Base-by-base conservation (phyloP, 2,888 invertebrate species). In the Sabatieria punctata region DNA sequence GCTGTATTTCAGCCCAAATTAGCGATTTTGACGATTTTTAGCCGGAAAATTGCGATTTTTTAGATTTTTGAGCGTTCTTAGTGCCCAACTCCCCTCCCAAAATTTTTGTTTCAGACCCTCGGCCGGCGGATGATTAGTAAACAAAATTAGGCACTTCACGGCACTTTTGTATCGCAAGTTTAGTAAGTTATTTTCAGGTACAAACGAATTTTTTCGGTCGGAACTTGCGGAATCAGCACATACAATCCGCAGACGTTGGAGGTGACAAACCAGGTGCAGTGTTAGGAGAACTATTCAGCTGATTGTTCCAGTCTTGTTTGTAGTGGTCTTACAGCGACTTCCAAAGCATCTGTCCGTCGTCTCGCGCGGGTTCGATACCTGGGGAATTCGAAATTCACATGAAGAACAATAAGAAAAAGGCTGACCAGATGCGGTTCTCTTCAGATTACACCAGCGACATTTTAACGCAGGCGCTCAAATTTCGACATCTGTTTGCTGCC, bases 191-290 rank as follows among this genome's bases (percentile, higher is more conserved):
- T 46, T 54, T 60, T 27, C 60, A 83, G 82, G 65, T 97, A 97
- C 71, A 91, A 89, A 69, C 75, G 97, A 58, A 85, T 97, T 61
- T 85, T 99, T 67, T 88, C 95, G 8, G 79, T 97, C 62, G 95
- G 95, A 46, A 83, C 86, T 36, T 77, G 79, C 65, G 93, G 91
- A 27, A 83, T 97, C 58, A 86, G 93, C 41, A 97, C 97, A 1
- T 95, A 95, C 70, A 93, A 93, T 71, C 93, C 85, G n/a, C 76
- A 74, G 52, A 80, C 76, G 55, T 72, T 85, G 59, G 86, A 86
- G 64, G 75, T 85, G 53, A 97, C 97, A 46, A 97, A 97, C 71
- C 82, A 85, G 69, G 79, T 88, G 49, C n/a, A n/a, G n/a, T n/a
- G n/a, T n/a, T n/a, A n/a, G n/a, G n/a, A n/a, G n/a, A n/a, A n/a